phyloP scores from a whole-genome alignment of 2,113 vertebrate species.

The Antennarius striatus region DNA sequence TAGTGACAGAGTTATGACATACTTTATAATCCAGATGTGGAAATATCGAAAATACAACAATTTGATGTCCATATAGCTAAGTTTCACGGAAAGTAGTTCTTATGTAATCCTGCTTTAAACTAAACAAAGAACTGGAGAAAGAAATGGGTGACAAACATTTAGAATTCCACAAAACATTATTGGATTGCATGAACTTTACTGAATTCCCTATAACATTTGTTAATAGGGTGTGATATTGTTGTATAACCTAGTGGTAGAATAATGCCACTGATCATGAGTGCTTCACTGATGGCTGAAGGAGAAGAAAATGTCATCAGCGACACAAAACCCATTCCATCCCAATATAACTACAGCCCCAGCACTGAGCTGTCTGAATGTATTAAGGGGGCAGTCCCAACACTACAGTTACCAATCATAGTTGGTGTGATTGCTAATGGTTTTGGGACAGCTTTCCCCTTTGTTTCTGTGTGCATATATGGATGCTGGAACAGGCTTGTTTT shows the following conservation, averaged over 20 bases:
- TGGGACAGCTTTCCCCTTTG: constrained; percentile 29
- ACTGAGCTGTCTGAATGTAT: not conserved
- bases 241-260: too few relatives aligned
- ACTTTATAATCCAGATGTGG: not conserved
- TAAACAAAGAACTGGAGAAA: not conserved
- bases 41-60: not conserved
- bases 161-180: too few relatives aligned
- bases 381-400: constrained; percentile 12
- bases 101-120: constrained; percentile 2
- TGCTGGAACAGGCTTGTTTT: constrained; percentile 29
- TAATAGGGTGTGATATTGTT: not conserved
- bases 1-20: not conserved
- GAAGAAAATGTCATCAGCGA: constrained; percentile 1
- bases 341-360: constrained; percentile 8
- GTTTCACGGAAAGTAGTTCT: constrained; percentile 3
- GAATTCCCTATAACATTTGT: not conserved
- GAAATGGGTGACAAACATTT: too few relatives aligned
- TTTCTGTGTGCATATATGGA: constrained; percentile 4
- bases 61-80: not conserved
- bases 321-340: not conserved
- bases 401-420: constrained; percentile 39
- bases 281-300: not conserved
- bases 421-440: constrained; percentile 32
- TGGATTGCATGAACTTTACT: too few relatives aligned
- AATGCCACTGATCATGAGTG: not conserved